Evolutionary conservation across 2,888 invertebrate species (phyloP).

Genomic region (Xylocampa areola): DNA sequence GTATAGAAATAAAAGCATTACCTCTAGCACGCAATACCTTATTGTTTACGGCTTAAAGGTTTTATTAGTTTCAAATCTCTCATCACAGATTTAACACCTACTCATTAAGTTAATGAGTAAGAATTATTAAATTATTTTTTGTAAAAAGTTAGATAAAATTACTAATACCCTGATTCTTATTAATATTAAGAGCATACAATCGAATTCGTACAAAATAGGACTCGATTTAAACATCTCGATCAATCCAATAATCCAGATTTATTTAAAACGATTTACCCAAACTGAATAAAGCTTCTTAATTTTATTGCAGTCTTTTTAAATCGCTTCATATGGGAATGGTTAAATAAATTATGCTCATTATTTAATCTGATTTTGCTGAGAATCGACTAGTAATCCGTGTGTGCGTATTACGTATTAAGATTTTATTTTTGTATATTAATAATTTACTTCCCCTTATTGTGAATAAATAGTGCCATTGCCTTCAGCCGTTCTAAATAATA

Average conservation of each 20-base stretch:
- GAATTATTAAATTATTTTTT: too few relatives aligned
- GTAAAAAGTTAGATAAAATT: constrained; percentile 13
- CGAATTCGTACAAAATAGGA: constrained; percentile 35
- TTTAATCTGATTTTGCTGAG: background rate
- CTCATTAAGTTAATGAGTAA: too few relatives aligned
- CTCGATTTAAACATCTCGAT: constrained; percentile 43
- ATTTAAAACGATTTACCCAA: constrained; percentile 48
- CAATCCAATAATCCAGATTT: constrained; percentile 49
- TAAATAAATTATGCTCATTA: constrained; percentile 8
- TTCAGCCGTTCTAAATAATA: too few relatives aligned
- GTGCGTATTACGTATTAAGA: too few relatives aligned
- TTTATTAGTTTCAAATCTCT: too few relatives aligned
- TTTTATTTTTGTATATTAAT: too few relatives aligned
- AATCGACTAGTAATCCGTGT: background rate
- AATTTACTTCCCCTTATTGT: too few relatives aligned
- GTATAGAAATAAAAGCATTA: too few relatives aligned
- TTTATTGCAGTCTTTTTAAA: constrained; percentile 29
- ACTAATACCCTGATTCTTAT: constrained; percentile 20
- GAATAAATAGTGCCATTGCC: too few relatives aligned
- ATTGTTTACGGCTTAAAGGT: too few relatives aligned
- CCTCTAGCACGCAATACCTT: too few relatives aligned
- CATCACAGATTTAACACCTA: too few relatives aligned
- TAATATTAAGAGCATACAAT: constrained; percentile 24
- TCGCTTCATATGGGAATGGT: constrained; percentile 15
- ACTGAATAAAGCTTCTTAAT: constrained; percentile 41